Percentiles rank a stretch among this genome's conserved stretches.
phyloP scores from a whole-genome alignment of 2,797 vertebrate genomes.

The Pipistrellus pipistrellus region DNA sequence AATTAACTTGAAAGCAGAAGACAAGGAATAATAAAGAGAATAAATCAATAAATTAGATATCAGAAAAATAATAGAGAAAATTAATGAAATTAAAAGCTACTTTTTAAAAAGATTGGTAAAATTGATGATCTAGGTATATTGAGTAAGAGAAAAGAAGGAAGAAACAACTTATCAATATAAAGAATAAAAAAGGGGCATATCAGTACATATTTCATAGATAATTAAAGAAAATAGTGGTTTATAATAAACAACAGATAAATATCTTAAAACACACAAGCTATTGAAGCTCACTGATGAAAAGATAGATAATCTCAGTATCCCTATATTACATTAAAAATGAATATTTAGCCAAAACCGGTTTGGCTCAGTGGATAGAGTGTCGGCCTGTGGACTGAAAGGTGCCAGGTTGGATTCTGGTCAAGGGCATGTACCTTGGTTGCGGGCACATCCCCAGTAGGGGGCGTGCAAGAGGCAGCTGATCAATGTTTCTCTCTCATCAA shows the following conservation, averaged over 20 bases:
- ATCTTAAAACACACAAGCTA: not conserved
- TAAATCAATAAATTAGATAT: not conserved
- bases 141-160: not conserved
- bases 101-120: not conserved
- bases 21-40: not conserved
- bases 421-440: no score
- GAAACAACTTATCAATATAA: not conserved
- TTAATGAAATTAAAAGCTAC: constrained; percentile 10
- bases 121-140: not conserved
- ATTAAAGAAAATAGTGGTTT: not conserved
- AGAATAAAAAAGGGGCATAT: not conserved
- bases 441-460: no score
- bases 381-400: no score
- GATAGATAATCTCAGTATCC: not conserved
- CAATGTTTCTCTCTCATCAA: no score
- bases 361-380: no score
- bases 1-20: not conserved
- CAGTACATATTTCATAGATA: not conserved
- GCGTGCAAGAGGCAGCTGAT: no score
- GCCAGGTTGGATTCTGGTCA: no score
- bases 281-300: not conserved
- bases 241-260: not conserved
- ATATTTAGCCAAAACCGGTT: no score
- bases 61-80: constrained; percentile 21
- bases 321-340: not conserved